Conservation (phyloP, 2,888 invertebrate genomes). For the Drosophila leonis region DNA sequence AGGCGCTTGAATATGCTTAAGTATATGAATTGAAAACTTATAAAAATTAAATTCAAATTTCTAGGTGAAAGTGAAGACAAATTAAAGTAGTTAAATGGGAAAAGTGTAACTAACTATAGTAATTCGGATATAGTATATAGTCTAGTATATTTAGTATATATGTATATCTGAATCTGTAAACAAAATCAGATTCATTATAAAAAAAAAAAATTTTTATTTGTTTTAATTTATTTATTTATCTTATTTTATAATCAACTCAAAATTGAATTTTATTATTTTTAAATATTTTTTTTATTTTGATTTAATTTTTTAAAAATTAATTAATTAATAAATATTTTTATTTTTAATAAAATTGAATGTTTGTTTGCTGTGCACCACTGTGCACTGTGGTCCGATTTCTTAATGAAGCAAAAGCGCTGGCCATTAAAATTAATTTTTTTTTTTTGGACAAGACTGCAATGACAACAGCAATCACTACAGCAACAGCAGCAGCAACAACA, state of each 20-base stretch:
- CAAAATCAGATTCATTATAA: no score
- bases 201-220: neutral
- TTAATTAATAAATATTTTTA: neutral
- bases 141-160: neutral
- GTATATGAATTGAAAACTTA: neutral
- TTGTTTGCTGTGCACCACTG: slow-evolving; percentile 16
- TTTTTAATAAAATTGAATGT: neutral
- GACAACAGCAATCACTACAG: slow-evolving; percentile 44
- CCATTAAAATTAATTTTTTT: slow-evolving; percentile 36
- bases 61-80: neutral
- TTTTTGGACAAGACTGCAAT: slow-evolving; percentile 56
- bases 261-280: neutral
- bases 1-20: neutral
- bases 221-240: neutral
- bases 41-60: neutral
- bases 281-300: no score
- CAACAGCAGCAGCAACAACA: slow-evolving; percentile 7
- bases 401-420: slow-evolving; percentile 43
- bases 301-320: neutral
- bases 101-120: no score
- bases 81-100: no score
- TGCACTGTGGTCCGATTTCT: slow-evolving; percentile 51
- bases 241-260: neutral
- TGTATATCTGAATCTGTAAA: neutral
- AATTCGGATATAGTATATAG: no score